Evolutionary conservation across 2,797 vertebrate species (phyloP), one percentile per base, ranked within the genome.

Genomic region (Rhabdomys pumilio): DNA sequence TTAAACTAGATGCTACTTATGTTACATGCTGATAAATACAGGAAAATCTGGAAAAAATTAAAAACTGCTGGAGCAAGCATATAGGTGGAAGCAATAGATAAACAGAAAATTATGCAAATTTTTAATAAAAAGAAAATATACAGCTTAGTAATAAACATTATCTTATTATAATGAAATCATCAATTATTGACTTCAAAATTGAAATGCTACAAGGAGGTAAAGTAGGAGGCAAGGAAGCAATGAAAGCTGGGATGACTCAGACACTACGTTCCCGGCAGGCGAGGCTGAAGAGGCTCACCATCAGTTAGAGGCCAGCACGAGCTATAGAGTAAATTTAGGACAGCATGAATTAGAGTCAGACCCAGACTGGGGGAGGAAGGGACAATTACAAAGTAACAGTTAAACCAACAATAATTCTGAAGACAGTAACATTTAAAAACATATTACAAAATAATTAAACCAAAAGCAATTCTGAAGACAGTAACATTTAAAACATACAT

Each of bases 121-220:
- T 53, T 80, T 86, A 86, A 79, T 34, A 26, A 38, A 81, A 89
- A 89, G 47, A 57, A 88, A 31, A 73, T n/a, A 81, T 29, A 55
- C 75, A 53, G 81, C 69, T 88, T 41, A 82, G 5, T 29, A 93
- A 57, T 96, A 95, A 83, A 80, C 31, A 96, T 24, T 65, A 94
- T 44, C 82, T 89, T 67, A 47, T 81, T 92, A 76, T 65, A 92
- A 95, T 38, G 34, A 92, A 93, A 93, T 93, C 22, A 92, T 65
- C 61, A 87, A 90, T 19, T 92, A 76, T 12, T 90, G 41, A 95
- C 61, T 95, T 81, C 55, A 95, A 90, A 90, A 95, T 0, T 26
- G 34, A 29, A 93, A 90, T 69, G 57, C 4, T 72, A 67, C 44
- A 77, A 24, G 55, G 22, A 93, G 19, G 38, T n/a, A 38, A 97